Evolutionary conservation across 2,888 invertebrate genomes (phyloP), one percentile per base, ranked within the genome.

Genomic region (Galeruca laticollis): DNA sequence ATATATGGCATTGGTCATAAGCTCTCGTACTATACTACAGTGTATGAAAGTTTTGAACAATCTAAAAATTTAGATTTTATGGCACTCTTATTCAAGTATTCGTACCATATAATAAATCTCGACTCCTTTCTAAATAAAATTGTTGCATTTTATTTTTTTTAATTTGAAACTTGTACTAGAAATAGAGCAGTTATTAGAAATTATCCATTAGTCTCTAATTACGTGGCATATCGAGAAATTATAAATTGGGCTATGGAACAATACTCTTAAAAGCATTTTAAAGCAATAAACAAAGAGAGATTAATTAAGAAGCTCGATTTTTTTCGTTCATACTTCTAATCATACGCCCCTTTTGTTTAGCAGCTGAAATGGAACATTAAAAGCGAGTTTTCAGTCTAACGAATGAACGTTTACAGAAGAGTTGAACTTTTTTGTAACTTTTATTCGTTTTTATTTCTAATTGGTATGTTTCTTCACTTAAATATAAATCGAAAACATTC

Each of bases 21-120:
- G n/a, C n/a, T n/a, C n/a, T n/a, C n/a, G n/a, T n/a, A n/a, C n/a
- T n/a, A n/a, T n/a, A n/a, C n/a, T n/a, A n/a, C n/a, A n/a, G n/a
- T n/a, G n/a, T n/a, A n/a, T n/a, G n/a, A n/a, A n/a, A n/a, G n/a
- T n/a, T n/a, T n/a, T n/a, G n/a, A n/a, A n/a, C n/a, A n/a, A n/a
- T n/a, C n/a, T n/a, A n/a, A n/a, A n/a, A n/a, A n/a, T n/a, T n/a
- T n/a, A n/a, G n/a, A n/a, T n/a, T n/a, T n/a, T n/a, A n/a, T n/a
- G n/a, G n/a, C n/a, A n/a, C n/a, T n/a, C n/a, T n/a, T n/a, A n/a
- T n/a, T n/a, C n/a, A n/a, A n/a, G n/a, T n/a, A n/a, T n/a, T n/a
- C n/a, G n/a, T n/a, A n/a, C n/a, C n/a, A 78, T 79, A 82, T 80
- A 80, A 81, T 77, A 69, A 73, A 71, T 70, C 60, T 57, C 54